These are phyloP conservation scores for Tamandua tetradactyla DNA, from an alignment of 2,797 vertebrate genomes.

Conservation along the genomic window DNA sequence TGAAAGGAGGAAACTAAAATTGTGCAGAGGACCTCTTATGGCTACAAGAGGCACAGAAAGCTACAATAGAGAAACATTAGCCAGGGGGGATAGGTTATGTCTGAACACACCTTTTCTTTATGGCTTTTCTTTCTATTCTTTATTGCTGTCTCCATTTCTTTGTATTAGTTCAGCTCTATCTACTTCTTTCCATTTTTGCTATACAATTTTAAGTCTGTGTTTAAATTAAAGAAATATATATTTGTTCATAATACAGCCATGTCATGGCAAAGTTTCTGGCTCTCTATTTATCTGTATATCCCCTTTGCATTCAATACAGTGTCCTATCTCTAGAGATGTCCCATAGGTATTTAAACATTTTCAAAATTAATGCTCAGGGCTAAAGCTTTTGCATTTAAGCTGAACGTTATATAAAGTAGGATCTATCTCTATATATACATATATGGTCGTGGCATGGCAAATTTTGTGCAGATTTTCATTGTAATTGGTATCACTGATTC, in stretches of 20 bases:
- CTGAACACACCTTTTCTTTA: background rate
- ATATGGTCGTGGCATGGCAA: background rate
- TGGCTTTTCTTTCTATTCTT: background rate
- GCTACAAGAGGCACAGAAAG: background rate
- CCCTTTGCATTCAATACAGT: background rate
- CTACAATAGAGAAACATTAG: background rate
- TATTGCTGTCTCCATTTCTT: background rate
- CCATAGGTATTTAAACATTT: background rate
- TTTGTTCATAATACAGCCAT: background rate
- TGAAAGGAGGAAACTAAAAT: background rate
- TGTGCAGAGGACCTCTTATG: background rate
- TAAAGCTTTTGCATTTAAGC: constrained; percentile 8
- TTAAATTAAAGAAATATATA: background rate
- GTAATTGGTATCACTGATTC: background rate
- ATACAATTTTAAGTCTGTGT: background rate
- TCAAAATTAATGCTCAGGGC: background rate
- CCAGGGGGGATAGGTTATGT: no score
- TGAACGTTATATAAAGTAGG: constrained; percentile 1
- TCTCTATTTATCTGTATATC: background rate
- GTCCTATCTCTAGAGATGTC: background rate
- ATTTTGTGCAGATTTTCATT: background rate
- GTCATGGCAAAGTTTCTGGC: background rate
- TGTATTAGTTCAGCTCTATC: background rate
- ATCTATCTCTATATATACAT: background rate
- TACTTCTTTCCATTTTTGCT: background rate